Percentiles rank a stretch among this genome's conserved stretches.
phyloP scores from a whole-genome alignment of 2,888 invertebrate species.

The Dione juno region DNA sequence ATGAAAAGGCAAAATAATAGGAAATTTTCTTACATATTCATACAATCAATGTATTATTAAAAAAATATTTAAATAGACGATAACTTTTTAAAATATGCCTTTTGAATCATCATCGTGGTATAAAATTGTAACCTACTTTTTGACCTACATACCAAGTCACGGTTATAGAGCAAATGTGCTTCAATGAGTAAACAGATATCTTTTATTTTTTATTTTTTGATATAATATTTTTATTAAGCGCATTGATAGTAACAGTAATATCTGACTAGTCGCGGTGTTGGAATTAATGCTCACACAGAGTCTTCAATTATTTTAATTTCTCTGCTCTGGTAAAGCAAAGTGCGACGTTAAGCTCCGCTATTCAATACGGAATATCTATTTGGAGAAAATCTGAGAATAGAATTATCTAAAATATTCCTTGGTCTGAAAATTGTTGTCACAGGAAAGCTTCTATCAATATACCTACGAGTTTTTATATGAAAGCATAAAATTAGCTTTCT shows the following conservation, averaged over 20 bases:
- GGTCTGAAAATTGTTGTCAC: too few relatives aligned
- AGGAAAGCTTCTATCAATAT: too few relatives aligned
- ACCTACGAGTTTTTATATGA: too few relatives aligned
- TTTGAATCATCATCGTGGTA: conserved; percentile 28
- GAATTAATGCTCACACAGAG: too few relatives aligned
- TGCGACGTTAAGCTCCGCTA: not conserved
- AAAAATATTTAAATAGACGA: not conserved
- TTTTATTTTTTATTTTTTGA: conserved; percentile 35
- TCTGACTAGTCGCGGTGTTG: too few relatives aligned
- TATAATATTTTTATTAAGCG: conserved; percentile 18
- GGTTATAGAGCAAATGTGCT: conserved; percentile 37
- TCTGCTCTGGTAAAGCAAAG: too few relatives aligned
- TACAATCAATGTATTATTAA: not conserved
- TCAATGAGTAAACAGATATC: conserved; percentile 39
- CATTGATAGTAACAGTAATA: not conserved
- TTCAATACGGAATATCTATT: too few relatives aligned
- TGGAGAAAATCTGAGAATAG: too few relatives aligned
- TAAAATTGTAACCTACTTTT: conserved; percentile 38
- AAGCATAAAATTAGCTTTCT: too few relatives aligned
- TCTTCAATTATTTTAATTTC: not conserved
- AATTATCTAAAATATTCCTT: too few relatives aligned
- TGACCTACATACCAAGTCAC: conserved; percentile 42
- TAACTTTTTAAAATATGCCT: conserved; percentile 14
- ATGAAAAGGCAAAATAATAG: not conserved
- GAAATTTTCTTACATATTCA: not conserved